Evolutionary conservation across 2,888 invertebrate genomes (phyloP), one percentile per base, ranked within the genome.

Genomic region (Miltochrista miniata): DNA sequence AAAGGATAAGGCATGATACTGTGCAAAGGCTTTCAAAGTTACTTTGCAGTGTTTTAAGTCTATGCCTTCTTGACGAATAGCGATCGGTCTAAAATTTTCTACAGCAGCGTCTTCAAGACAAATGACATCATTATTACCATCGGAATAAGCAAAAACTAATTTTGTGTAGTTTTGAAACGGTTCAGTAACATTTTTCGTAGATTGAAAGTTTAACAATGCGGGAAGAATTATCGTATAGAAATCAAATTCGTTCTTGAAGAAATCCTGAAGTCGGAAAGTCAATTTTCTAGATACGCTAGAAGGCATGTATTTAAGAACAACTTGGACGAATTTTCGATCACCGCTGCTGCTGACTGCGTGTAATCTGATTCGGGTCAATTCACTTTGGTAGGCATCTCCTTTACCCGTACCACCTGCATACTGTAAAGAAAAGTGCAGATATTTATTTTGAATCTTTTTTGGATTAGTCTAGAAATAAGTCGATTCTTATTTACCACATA

Each of bases 361-460:
- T 3, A 96, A 84, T 43, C 82, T 92, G 31, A 95, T 91, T 34
- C 94, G 92, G 42, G 92, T 93, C 0, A 95, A 85, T 54, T 93
- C 93, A 62, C 95, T 95, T 44, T 96, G 75, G 69, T 95, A 95
- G 0, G 94, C 94, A 67, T 96, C 95, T 0, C 96, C 96, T n/a
- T n/a, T n/a, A n/a, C n/a, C n/a, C n/a, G n/a, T n/a, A n/a, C n/a
- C n/a, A n/a, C n/a, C n/a, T n/a, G n/a, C n/a, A n/a, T n/a, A n/a
- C n/a, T n/a, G n/a, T n/a, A n/a, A n/a, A n/a, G n/a, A n/a, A n/a
- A n/a, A n/a, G n/a, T n/a, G n/a, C n/a, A n/a, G n/a, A n/a, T n/a
- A n/a, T n/a, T n/a, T n/a, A n/a, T n/a, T n/a, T n/a, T n/a, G n/a
- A n/a, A n/a, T n/a, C n/a, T n/a, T n/a, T n/a, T n/a, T n/a, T n/a